phyloP scores from a whole-genome alignment of 2,888 invertebrate genomes.

The Thecophora atra region DNA sequence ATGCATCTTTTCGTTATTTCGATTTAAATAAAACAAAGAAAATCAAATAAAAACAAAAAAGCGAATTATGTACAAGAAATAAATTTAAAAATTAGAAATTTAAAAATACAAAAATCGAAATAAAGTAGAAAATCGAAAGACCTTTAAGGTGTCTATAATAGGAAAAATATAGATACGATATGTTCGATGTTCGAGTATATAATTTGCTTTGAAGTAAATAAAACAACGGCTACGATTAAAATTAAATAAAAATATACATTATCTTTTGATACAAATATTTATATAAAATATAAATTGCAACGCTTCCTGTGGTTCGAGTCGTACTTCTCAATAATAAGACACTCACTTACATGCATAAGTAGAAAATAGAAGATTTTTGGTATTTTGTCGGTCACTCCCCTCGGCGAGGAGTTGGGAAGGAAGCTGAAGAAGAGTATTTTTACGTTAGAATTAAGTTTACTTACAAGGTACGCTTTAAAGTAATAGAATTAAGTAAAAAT shows the following conservation, averaged over 20 bases:
- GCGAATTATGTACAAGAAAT: too few species aligned
- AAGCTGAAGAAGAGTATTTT: conserved; percentile 46
- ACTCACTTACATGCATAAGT: conserved; percentile 42
- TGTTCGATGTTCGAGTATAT: conserved; percentile 23
- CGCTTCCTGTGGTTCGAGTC: conserved; percentile 10
- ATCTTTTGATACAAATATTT: conserved; percentile 39
- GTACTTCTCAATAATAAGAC: conserved; percentile 23
- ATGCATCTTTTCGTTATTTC: too few species aligned
- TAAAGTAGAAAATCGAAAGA: not conserved
- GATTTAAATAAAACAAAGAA: too few species aligned
- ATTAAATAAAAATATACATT: conserved; percentile 38
- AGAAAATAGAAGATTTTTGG: conserved; percentile 54
- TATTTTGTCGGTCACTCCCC: conserved; percentile 58
- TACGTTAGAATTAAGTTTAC: conserved; percentile 40
- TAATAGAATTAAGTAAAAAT: conserved; percentile 62
- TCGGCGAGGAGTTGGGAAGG: conserved; percentile 51
- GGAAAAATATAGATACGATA: conserved; percentile 1
- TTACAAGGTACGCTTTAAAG: conserved; percentile 30
- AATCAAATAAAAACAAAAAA: too few species aligned
- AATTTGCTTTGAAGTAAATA: conserved; percentile 17
- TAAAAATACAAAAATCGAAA: too few species aligned
- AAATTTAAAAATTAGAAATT: too few species aligned
- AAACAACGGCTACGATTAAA: conserved; percentile 29
- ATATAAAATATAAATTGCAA: conserved; percentile 40
- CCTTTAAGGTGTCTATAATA: conserved; percentile 25